phyloP scores from a whole-genome alignment of 2,888 invertebrate species.

The Amorpha juglandis region DNA sequence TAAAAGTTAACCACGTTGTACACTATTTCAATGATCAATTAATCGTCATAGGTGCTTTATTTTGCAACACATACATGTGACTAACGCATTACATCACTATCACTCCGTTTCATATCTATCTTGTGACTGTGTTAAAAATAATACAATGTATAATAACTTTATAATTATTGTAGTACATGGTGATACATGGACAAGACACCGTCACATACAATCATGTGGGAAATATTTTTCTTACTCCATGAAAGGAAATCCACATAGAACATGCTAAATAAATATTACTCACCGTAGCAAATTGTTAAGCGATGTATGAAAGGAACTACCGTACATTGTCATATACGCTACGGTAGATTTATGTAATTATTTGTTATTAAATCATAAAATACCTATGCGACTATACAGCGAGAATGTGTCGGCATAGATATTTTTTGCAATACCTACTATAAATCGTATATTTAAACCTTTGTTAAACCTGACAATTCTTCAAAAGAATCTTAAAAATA shows the following conservation, averaged over 20 bases:
- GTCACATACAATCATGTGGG: conserved; percentile 55
- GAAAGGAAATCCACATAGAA: conserved; percentile 47
- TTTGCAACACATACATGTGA: background rate
- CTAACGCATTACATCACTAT: conserved; percentile 36
- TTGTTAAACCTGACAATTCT: too few relatives aligned
- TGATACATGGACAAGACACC: conserved; percentile 45
- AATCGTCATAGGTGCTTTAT: conserved; percentile 5
- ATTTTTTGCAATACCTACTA: conserved; percentile 12
- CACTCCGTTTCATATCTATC: conserved; percentile 52
- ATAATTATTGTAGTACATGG: conserved; percentile 50
- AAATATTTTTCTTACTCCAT: conserved; percentile 49
- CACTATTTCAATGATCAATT: background rate
- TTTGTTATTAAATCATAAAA: conserved; percentile 30
- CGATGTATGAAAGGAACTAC: conserved; percentile 30
- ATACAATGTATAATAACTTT: conserved; percentile 45
- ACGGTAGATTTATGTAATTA: conserved; percentile 28
- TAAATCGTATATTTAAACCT: too few relatives aligned
- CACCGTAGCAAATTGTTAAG: conserved; percentile 29
- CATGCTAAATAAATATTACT: conserved; percentile 31
- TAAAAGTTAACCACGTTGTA: conserved; percentile 2
- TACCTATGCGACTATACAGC: conserved; percentile 25
- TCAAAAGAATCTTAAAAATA: too few relatives aligned
- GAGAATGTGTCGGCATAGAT: conserved; percentile 8
- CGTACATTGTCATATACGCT: conserved; percentile 29
- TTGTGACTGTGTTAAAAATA: conserved; percentile 42